phyloP scores from a whole-genome alignment of 2,113 vertebrate genomes.

The Apteryx owenii region DNA sequence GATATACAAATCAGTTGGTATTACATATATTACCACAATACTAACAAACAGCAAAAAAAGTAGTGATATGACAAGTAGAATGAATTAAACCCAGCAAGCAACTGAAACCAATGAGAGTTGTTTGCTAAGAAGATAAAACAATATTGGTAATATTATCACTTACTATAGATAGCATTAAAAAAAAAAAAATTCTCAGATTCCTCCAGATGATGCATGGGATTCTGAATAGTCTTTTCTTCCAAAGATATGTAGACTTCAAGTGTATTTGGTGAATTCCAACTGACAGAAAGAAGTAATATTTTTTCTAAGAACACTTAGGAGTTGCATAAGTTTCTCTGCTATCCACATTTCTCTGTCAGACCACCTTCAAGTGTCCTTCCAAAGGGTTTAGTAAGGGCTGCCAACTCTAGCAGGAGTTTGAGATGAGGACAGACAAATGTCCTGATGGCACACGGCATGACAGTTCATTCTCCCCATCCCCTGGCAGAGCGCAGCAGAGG shows the following conservation, averaged over 20 bases:
- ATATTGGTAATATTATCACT: not conserved
- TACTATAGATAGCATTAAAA: not conserved
- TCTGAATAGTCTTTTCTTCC: not conserved
- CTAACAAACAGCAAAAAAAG: not conserved
- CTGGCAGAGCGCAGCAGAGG: rapidly evolving
- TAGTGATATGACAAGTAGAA: not conserved
- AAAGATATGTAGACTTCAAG: not conserved
- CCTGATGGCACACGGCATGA: not conserved
- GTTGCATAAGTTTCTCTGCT: not conserved
- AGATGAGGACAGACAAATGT: not conserved
- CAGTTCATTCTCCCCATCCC: not conserved
- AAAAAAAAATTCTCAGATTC: not conserved
- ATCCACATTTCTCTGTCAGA: not conserved
- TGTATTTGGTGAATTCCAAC: not conserved
- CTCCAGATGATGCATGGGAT: not conserved
- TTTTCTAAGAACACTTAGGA: not conserved
- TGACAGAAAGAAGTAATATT: not conserved
- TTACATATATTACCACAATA: not conserved
- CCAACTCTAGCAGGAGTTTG: not conserved
- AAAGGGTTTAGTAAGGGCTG: not conserved
- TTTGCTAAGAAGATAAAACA: not conserved
- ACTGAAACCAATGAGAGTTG: not conserved
- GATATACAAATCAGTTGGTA: not conserved
- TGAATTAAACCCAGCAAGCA: not conserved
- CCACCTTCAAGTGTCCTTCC: not conserved